Evolutionary conservation across 2,797 vertebrate species (phyloP).

Genomic region (Emys orbicularis): DNA sequence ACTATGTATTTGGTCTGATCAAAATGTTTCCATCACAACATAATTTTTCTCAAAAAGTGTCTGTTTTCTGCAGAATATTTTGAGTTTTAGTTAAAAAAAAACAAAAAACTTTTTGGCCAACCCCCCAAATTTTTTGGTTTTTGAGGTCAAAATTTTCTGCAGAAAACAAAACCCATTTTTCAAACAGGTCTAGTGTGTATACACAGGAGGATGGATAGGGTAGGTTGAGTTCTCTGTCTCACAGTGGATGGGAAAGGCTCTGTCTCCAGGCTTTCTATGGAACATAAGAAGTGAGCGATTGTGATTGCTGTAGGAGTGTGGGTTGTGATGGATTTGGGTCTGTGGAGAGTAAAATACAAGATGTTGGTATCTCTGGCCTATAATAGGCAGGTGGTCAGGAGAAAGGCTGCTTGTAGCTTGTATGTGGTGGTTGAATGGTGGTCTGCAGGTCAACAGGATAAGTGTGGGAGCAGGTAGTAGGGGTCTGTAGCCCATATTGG

Average conservation of each 20-base stretch:
- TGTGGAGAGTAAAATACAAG: slow-evolving; percentile 7
- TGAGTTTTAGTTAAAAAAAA: slow-evolving; percentile 25
- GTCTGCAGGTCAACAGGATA: neutral
- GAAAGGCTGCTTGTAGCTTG: neutral
- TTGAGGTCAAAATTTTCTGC: neutral
- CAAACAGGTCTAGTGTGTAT: neutral
- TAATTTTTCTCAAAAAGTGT: neutral
- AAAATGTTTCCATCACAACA: slow-evolving; percentile 7
- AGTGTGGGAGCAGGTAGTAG: neutral
- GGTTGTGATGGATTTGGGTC: neutral
- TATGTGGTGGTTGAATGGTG: neutral
- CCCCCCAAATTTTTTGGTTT: fast-evolving
- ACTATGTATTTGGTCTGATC: neutral
- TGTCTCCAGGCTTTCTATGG: neutral
- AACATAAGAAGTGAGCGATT: slow-evolving; percentile 16
- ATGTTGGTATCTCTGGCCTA: neutral
- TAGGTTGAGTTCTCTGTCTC: neutral
- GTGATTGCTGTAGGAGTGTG: neutral
- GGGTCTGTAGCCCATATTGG: fast-evolving
- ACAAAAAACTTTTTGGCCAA: neutral
- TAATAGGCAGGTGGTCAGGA: slow-evolving; percentile 7
- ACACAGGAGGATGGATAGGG: neutral
- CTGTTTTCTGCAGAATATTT: neutral
- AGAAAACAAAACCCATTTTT: slow-evolving; percentile 12
- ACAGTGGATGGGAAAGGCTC: neutral